Percentiles rank a stretch among this genome's conserved stretches.
Conservation (phyloP, 1,140 invertebrate genomes). For the Drosophila bifasciata region DNA sequence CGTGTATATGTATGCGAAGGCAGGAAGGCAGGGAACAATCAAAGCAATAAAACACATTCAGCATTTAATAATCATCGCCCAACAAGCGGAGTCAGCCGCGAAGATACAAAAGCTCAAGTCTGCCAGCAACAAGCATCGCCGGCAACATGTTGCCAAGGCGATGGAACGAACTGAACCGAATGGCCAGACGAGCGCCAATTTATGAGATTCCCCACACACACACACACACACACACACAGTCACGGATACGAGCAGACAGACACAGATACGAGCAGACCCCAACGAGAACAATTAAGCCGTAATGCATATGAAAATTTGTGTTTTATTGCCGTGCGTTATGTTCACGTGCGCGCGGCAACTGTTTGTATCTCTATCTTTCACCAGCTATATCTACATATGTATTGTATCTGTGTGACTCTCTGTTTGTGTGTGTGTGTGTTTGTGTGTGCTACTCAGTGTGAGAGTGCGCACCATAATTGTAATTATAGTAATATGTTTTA, state of each 20-base stretch:
- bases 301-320: conserved; percentile 78
- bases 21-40: conserved; percentile 61
- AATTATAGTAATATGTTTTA: conserved; percentile 83
- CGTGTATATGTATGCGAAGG: background rate
- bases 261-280: conserved; percentile 1
- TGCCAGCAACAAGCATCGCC: conserved; percentile 19
- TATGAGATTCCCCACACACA: conserved; percentile 63
- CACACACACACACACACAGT: conserved; percentile 31
- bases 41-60: conserved; percentile 82
- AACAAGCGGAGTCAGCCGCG: conserved; percentile 31
- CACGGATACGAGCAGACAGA: conserved; percentile 1
- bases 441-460: conserved; percentile 19
- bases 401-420: conserved; percentile 12
- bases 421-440: conserved; percentile 25
- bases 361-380: conserved; percentile 54
- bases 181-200: conserved; percentile 43
- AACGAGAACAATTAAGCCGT: conserved; percentile 74
- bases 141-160: conserved; percentile 53
- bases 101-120: conserved; percentile 32
- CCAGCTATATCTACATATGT: conserved; percentile 2
- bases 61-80: conserved; percentile 70
- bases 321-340: conserved; percentile 76
- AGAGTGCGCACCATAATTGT: conserved; percentile 75
- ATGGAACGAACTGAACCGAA: conserved; percentile 31
- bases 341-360: conserved; percentile 66